phyloP scores from a whole-genome alignment of 2,888 invertebrate species.

The Dryadula phaetusa region DNA sequence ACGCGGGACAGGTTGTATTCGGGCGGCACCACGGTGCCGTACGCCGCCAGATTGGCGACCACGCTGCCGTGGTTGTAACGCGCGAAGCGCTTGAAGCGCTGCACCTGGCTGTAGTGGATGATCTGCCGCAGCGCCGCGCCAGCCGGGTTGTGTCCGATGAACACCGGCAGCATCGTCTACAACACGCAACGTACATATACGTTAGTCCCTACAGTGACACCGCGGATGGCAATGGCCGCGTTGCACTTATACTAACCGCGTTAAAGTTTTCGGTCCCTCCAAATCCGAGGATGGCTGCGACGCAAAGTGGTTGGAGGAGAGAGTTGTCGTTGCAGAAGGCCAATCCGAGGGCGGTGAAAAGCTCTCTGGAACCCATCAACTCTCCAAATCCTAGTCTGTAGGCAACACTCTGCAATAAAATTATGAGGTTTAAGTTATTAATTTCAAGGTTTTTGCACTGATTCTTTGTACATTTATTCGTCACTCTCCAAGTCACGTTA shows the following conservation, averaged over 20 bases:
- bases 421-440: not conserved
- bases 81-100: conserved; percentile 74
- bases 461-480: not conserved
- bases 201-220: no score
- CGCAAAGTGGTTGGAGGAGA: conserved; percentile 83
- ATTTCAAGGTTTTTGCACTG: not conserved
- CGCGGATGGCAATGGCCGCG: not conserved
- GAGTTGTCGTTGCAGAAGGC: conserved; percentile 79
- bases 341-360: conserved; percentile 72
- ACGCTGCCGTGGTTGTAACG: conserved; percentile 49
- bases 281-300: conserved; percentile 85
- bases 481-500: no score
- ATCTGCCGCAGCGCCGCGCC: conserved; percentile 87
- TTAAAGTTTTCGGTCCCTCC: conserved; percentile 81
- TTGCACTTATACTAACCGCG: conserved; percentile 67
- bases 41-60: conserved; percentile 73
- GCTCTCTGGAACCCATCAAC: conserved; percentile 70
- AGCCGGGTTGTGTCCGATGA: conserved; percentile 86
- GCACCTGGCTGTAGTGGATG: conserved; percentile 87
- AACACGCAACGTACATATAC: conserved; percentile 42
- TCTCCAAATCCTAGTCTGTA: conserved; percentile 81
- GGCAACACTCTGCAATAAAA: conserved; percentile 52
- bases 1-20: conserved; percentile 80
- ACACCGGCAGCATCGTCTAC: conserved; percentile 87
- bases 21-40: conserved; percentile 81